Conservation (phyloP, 1,140 invertebrate species). For the Trichonephila clavipes region DNA sequence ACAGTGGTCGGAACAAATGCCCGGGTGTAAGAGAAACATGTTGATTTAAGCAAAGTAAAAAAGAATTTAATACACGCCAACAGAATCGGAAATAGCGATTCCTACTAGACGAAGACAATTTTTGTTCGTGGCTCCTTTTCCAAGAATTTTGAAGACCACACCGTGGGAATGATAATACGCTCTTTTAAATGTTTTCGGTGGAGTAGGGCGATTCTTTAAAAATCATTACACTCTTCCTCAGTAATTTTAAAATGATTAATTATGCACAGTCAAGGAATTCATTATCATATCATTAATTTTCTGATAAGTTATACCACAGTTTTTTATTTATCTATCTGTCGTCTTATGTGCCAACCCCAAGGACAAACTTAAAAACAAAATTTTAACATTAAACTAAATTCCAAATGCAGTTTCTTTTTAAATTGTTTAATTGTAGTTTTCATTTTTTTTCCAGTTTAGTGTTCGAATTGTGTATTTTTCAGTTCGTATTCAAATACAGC, state of each 20-base stretch:
- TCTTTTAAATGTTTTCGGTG: neutral
- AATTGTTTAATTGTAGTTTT: too few species aligned
- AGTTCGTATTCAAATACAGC: too few species aligned
- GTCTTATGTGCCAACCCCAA: too few species aligned
- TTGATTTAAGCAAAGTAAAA: neutral
- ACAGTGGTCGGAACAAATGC: constrained; percentile 6
- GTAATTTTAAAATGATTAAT: neutral
- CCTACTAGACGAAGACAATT: constrained; percentile 10
- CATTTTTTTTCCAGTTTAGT: too few species aligned
- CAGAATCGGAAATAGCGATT: constrained; percentile 12
- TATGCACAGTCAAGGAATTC: neutral
- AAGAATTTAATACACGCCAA: neutral
- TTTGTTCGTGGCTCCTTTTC: neutral
- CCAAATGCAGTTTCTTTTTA: too few species aligned
- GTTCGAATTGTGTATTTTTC: too few species aligned
- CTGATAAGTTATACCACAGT: too few species aligned
- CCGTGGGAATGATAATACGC: neutral
- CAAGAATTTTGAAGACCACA: neutral
- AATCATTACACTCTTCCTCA: neutral
- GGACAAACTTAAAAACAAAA: too few species aligned
- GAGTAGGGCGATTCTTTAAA: neutral
- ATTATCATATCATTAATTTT: too few species aligned
- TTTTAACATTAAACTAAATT: too few species aligned
- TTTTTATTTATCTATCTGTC: too few species aligned
- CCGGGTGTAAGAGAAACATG: neutral